Evolutionary conservation across 2,797 vertebrate genomes (phyloP), one percentile per base, ranked within the genome.

Genomic region (Myotis pilosus): DNA sequence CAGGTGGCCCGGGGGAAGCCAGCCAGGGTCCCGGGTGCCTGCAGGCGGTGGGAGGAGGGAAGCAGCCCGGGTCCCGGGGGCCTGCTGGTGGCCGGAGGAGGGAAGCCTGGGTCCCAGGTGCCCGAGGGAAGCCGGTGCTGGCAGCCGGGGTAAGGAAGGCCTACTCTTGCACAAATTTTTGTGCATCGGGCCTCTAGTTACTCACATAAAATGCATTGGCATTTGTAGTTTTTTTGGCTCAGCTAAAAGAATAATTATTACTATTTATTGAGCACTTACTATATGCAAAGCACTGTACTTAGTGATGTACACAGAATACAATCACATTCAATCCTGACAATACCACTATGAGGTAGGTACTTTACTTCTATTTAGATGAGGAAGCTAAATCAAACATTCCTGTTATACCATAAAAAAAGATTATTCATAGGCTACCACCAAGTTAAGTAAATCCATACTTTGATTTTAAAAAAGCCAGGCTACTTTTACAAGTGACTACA

Each of bases 351-450:
- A 85, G 8, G 6, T 44, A 78, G 11, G n/a, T 33, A n/a, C 6
- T 83, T 82, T 53, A 66, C 75, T 80, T 17, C 41, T 22, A 64
- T 20, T 55, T 75, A 93, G 57, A 55, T 41, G 64, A 94, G n/a
- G 16, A 83, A 89, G 78, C 20, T 23, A 85, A 92, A 28, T 72
- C 76, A 95, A 72, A 57, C 23, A 72, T 68, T 33, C 84, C 84
- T 74, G 19, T 4, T 84, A 41, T 1, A 53, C 5, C 66, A 68
- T 47, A 72, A 72, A 94, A 95, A 95, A 60, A 38, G 81, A 53
- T 68, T 57, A 9, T 84, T 89, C 15, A 84, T 22, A 64, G 19
- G 23, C 16, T 74, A 74, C 41, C 47, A 79, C 5, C 33, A 92
- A 80, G 83, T 75, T 86, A 86, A 94, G 15, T 69, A 69, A 91